Evolutionary conservation across 2,113 vertebrate species (phyloP).

Genomic region (Hippopotamus amphibius): DNA sequence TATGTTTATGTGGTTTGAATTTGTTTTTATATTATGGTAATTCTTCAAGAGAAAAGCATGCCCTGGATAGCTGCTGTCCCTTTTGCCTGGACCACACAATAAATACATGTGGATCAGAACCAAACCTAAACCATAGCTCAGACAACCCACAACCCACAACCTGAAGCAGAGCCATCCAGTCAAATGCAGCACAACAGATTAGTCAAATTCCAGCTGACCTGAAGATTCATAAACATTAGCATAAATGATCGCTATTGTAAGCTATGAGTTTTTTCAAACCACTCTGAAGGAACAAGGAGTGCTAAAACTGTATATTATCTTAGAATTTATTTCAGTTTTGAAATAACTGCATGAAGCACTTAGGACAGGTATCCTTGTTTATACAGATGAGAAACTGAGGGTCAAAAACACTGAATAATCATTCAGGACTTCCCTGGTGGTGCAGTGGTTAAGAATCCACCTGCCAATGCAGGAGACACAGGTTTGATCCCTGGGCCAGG

Average conservation of each 20-base stretch:
- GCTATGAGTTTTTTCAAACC: background rate
- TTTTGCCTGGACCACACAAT: background rate
- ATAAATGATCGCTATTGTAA: background rate
- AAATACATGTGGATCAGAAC: background rate
- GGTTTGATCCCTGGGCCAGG: too few relatives aligned
- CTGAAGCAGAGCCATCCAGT: background rate
- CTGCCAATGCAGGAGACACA: too few relatives aligned
- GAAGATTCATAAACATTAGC: background rate
- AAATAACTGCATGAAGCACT: background rate
- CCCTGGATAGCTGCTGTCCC: background rate
- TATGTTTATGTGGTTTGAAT: background rate
- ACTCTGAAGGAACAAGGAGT: background rate
- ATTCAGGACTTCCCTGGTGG: too few relatives aligned
- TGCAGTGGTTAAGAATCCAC: too few relatives aligned
- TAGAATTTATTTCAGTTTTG: slow-evolving; percentile 48
- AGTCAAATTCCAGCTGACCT: background rate
- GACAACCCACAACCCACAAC: background rate
- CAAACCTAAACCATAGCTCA: background rate
- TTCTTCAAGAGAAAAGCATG: background rate
- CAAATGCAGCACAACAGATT: background rate
- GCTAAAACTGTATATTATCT: background rate
- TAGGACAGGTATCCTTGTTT: background rate
- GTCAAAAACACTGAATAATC: background rate
- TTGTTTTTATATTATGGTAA: background rate
- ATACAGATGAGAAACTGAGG: background rate